phyloP scores from a whole-genome alignment of 2,888 invertebrate species.

The Busseola fusca region DNA sequence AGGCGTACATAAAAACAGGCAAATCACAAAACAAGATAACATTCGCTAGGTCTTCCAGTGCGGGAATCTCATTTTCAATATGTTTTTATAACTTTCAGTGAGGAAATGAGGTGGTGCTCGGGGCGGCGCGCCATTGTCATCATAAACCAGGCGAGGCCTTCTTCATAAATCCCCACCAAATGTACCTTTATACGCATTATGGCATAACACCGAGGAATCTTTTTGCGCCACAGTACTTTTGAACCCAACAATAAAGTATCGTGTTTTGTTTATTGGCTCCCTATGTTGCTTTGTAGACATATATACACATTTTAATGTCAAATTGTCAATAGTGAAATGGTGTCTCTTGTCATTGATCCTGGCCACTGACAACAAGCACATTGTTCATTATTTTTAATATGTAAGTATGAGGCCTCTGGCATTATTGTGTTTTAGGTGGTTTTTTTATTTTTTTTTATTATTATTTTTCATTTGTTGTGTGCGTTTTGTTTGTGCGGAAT shows the following conservation, averaged over 20 bases:
- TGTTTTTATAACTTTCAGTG: conserved; percentile 89
- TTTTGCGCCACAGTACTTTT: conserved; percentile 79
- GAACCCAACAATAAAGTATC: conserved; percentile 79
- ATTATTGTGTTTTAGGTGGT: too few species aligned
- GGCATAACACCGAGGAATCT: conserved; percentile 82
- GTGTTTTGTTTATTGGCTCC: conserved; percentile 69
- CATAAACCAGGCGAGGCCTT: conserved; percentile 87
- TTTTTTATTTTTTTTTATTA: too few species aligned
- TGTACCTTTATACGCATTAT: conserved; percentile 88
- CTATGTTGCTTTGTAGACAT: conserved; percentile 19
- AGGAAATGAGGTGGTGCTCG: conserved; percentile 88
- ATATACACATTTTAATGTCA: too few species aligned
- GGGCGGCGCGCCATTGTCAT: conserved; percentile 85
- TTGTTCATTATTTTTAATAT: too few species aligned
- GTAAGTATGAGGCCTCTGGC: too few species aligned
- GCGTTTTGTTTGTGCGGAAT: too few species aligned
- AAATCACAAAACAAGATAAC: conserved; percentile 88
- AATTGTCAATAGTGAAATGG: too few species aligned
- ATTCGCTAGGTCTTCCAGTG: conserved; percentile 83
- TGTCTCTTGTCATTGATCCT: too few species aligned
- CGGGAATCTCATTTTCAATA: conserved; percentile 89
- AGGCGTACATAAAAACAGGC: conserved; percentile 84
- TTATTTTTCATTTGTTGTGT: too few species aligned
- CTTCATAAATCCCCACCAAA: conserved; percentile 87
- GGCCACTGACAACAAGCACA: too few species aligned